Evolutionary conservation across 2,797 vertebrate genomes (phyloP), one percentile per base, ranked within the genome.

Genomic region (Myotis myotis): DNA sequence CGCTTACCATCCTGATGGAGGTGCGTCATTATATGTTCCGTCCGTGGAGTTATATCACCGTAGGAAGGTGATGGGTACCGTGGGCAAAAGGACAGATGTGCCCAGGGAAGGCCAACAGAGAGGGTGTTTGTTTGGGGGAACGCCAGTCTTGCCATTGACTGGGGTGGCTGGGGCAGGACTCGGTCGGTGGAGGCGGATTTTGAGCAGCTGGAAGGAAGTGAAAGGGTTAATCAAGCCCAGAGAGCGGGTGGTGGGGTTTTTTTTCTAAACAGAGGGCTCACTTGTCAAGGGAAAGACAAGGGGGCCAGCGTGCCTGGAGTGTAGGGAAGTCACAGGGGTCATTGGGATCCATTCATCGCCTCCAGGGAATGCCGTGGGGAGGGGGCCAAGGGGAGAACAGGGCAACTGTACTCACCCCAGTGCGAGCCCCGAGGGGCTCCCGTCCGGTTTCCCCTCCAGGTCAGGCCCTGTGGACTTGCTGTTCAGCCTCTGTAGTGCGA

Each of bases 161-260:
- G 53, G 11, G 4, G 16, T 15, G 23, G 19, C 36, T 44, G 20
- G 13, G 20, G 25, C 1, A 20, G 30, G 53, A 66, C 22, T 72
- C 36, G 0, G 22, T 6, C 13, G 23, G 16, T 11, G 55, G 57
- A 80, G 13, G 55, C 28, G 60, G 75, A 47, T 83, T 93, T 68
- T 38, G 80, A 86, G 44, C 6, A 6, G 22, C 10, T 30, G 22
- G 23, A 70, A 79, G 91, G 80, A 30, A 9, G 4, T 13, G 83
- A 90, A 90, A 90, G 85, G n/a, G 88, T 96, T 96, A 96, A 96
- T 28, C 8, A 49, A 62, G 66, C 19, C 41, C 19, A 6, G 55
- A 68, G n/a, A n/a, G 47, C 8, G n/a, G 30, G 49, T 47, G 36
- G 47, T 49, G 49, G 49, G 25, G 25, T 28, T 55, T 9, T 36